A percentile compares a stretch with the other conserved stretches of the same genome.
Conservation (phyloP, 2,797 vertebrate genomes). For the Sitta carolinensis region DNA sequence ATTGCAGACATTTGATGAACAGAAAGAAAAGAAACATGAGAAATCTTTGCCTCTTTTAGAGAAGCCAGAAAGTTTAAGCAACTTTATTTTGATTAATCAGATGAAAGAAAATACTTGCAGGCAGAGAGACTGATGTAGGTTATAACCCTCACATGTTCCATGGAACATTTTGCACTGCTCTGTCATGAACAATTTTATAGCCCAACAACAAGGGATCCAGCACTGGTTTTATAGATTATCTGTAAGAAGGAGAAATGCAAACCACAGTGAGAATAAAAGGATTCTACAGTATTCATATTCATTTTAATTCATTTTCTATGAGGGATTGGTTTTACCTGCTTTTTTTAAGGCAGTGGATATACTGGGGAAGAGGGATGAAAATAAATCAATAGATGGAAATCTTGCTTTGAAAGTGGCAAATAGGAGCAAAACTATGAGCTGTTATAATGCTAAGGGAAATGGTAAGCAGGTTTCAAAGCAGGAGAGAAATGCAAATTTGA, state of each 20-base stretch:
- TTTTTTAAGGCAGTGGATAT: neutral
- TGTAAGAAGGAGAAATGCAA: neutral
- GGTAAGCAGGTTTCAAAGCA: neutral
- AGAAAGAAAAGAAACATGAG: neutral
- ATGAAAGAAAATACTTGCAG: neutral
- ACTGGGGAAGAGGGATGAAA: neutral
- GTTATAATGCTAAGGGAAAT: neutral
- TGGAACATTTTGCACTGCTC: neutral
- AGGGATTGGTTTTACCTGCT: neutral
- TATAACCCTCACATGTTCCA: neutral
- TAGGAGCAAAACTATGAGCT: neutral
- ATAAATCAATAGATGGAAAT: neutral
- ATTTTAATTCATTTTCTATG: neutral
- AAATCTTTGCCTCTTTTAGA: neutral
- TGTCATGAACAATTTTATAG: neutral
- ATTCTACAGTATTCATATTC: neutral
- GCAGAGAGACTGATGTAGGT: neutral
- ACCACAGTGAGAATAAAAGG: neutral
- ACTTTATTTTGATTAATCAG: constrained; percentile 8
- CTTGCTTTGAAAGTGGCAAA: neutral
- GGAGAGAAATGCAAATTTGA: neutral
- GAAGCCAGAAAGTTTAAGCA: neutral
- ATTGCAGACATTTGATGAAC: neutral
- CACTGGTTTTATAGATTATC: neutral
- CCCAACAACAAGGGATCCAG: neutral